Base-by-base conservation (phyloP, 2,797 vertebrate genomes). In the Mormyrus hasselquistii region DNA sequence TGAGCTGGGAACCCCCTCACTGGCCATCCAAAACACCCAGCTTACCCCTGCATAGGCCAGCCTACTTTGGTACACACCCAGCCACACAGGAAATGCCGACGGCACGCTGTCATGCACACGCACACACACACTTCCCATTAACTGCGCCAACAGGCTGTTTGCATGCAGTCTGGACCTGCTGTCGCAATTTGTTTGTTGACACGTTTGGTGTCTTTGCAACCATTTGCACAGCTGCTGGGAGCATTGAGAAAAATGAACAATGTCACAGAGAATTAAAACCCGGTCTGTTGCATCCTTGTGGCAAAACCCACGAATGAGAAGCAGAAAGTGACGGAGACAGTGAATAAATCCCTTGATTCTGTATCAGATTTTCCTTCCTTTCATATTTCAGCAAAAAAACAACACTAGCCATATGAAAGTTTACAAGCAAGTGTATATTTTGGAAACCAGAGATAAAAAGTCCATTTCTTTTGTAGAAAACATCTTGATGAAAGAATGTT, bases 401-500 rank as follows among this genome's bases (percentile, higher is more conserved):
- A 44, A 16, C 10, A 29, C 12, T 62, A 52, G 22, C 53, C 57
- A 22, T 47, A 65, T 4, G 29, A 34, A 19, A 87, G 14, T 34
- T 49, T 55, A 55, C 84, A 86, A 34, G 52, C 38, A 44, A 25
- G 44, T 12, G 7, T 25, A 41, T 22, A 41, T n/a, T 41, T 12
- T 86, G 52, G 41, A 76, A 62, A 55, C 16, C 22, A 44, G 12
- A 65, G 25, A 89, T 62, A 38, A 53, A 86, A 88, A 38, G 50
- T 73, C 53, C 52, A 8, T 41, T 25, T 55, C 53, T 76, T 50
- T 49, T 50, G 14, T 47, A 38, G 65, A 89, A 38, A 87, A 90
- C 90, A 73, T 85, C 44, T 88, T 65, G 73, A 10, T 86, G 29
- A 85, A 87, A 89, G 88, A 53, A 65, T 90, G 87, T 87, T 53